Evolutionary conservation across 2,113 vertebrate genomes (phyloP), one percentile per base, ranked within the genome.

Genomic region (Cryptomyrus ogoouensis): DNA sequence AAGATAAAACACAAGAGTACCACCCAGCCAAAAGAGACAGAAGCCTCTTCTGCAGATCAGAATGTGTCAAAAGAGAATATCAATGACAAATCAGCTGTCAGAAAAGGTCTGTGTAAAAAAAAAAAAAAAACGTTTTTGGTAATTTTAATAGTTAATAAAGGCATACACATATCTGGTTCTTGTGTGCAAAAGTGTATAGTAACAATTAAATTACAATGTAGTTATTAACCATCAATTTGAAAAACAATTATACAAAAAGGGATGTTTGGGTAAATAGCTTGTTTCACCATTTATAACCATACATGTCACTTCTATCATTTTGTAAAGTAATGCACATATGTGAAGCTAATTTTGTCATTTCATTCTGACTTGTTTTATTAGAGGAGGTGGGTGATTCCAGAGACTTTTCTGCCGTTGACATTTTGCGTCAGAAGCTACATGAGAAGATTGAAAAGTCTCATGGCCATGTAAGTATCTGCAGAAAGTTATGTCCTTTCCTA

Each of bases 381-480:
- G 97, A 83, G 91, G 90, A 15, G 80, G 92, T 56, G 84, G 42
- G 49, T 0, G 92, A 88, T 12, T 27, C 93, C 0, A 44, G 21
- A 50, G 95, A 92, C 0, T 94, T 97, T 90, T 97, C 95, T 6
- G 94, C 97, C 1, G 94, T 98, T 24, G 96, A 96, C 83, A 90
- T 99, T 17, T 92, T 99, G 83, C 96, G 97, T n/a, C 96, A 97
- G 93, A 96, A 96, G 83, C 96, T 99, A 0, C 97, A 97, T 0
- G 97, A 99, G 88, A 99, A 98, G 95, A 99, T 99, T 1, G 96
- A 96, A 91, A 95, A 96, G 91, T 96, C 95, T 86, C 96, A 96
- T 92, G 96, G 96, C 62, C 97, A 97, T 96, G 98, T 99, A 90
- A 89, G 92, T 66, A 91, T 31, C 52, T 31, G 39, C 74, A n/a